Evolutionary conservation across 92 coral and sea anemone species (phyloP).

Genomic region (Palythoa grandiflora): DNA sequence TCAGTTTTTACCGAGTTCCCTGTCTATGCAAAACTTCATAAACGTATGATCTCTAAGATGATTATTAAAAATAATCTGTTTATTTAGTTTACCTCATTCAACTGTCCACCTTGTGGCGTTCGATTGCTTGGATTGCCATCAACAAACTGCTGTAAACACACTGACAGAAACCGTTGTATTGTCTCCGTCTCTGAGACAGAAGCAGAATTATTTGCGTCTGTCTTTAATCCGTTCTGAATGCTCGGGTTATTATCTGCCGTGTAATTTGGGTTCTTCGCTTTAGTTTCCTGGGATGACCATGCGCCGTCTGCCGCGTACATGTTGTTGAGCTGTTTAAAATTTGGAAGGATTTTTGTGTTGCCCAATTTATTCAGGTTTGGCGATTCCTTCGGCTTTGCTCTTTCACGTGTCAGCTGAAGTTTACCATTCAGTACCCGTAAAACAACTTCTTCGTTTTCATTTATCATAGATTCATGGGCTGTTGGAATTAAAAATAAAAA

Average conservation of each 20-base stretch:
- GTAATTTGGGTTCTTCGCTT: not conserved
- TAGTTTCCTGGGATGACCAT: not conserved
- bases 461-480: constrained; percentile 1
- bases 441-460: constrained; percentile 33
- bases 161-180: constrained; percentile 34
- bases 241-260: constrained; percentile 23
- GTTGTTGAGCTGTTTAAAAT: not conserved
- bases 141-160: constrained; percentile 43
- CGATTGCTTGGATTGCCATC: not conserved
- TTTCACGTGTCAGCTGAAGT: constrained; percentile 31
- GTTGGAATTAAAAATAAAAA: not conserved
- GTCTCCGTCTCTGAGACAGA: constrained; percentile 32
- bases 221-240: not conserved
- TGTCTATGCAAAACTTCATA: too few relatives aligned
- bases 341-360: constrained; percentile 1
- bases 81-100: not conserved
- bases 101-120: not conserved
- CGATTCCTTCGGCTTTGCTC: not conserved
- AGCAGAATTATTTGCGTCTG: not conserved
- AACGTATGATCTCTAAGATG: too few relatives aligned
- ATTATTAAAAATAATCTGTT: too few relatives aligned
- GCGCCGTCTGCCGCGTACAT: constrained; percentile 43
- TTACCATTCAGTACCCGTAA: constrained; percentile 37
- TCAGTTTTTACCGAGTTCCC: too few relatives aligned
- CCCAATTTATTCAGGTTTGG: not conserved